Conservation (phyloP, 2,113 vertebrate genomes). For the Aptenodytes forsteri region DNA sequence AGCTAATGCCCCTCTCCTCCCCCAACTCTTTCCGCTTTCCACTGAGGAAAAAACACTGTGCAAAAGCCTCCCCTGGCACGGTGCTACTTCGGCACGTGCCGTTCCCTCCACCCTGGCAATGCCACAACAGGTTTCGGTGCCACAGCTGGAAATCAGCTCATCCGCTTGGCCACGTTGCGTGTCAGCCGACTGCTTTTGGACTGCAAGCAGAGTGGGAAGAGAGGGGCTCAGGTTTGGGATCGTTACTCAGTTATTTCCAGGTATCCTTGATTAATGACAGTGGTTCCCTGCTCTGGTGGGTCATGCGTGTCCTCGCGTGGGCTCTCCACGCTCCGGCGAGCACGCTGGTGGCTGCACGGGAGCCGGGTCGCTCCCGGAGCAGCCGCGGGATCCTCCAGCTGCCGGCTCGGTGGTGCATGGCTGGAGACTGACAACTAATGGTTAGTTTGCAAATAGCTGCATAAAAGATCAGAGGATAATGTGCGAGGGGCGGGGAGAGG, state of each 20-base stretch:
- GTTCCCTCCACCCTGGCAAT: neutral
- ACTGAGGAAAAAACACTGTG: neutral
- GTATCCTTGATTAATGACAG: neutral
- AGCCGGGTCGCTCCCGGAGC: neutral
- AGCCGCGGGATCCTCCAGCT: neutral
- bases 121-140: fast-evolving
- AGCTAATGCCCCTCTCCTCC: neutral
- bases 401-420: neutral
- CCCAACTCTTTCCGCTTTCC: neutral
- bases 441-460: slow-evolving; percentile 66
- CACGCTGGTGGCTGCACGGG: fast-evolving
- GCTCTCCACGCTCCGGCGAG: neutral
- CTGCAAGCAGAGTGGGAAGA: neutral
- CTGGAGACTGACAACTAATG: slow-evolving; percentile 66
- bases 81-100: fast-evolving
- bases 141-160: neutral
- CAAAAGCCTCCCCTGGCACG: neutral
- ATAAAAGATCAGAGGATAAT: slow-evolving; percentile 23
- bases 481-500: neutral
- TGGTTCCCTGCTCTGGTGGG: neutral
- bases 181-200: fast-evolving
- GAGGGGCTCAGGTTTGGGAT: neutral
- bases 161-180: fast-evolving
- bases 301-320: fast-evolving
- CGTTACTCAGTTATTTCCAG: fast-evolving